These are phyloP conservation scores for Tokudaia tokunoshimensis DNA, from an alignment of 2,797 vertebrate species.

Conservation along the genomic window DNA sequence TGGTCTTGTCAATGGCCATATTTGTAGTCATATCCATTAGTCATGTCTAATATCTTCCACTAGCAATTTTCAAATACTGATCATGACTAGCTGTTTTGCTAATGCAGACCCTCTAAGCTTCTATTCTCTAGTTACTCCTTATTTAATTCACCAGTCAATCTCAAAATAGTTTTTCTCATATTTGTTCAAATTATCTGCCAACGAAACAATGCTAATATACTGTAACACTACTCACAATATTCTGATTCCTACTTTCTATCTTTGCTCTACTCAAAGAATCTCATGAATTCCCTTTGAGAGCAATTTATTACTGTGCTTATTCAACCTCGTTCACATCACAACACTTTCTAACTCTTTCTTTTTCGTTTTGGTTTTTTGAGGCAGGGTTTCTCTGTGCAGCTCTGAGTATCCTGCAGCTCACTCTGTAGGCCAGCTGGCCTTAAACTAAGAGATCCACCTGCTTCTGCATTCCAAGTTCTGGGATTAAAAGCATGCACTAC, in stretches of 20 bases:
- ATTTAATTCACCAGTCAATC: not conserved
- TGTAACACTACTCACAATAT: not conserved
- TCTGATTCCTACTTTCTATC: not conserved
- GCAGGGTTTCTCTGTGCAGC: not conserved
- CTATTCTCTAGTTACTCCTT: constrained; percentile 41
- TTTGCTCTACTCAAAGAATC: not conserved
- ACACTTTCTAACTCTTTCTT: not conserved
- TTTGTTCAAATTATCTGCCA: constrained; percentile 38
- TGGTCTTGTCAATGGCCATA: constrained; percentile 8
- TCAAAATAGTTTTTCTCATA: constrained; percentile 44
- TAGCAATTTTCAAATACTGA: constrained; percentile 52
- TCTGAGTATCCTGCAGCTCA: not conserved
- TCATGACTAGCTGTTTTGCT: constrained; percentile 43
- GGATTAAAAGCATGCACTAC: not conserved
- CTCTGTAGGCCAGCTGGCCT: not conserved
- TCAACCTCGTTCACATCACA: not conserved
- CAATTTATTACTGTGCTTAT: constrained; percentile 4
- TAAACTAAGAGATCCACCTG: not conserved
- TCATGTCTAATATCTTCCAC: constrained; percentile 30
- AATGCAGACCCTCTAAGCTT: not conserved
- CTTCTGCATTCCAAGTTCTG: not conserved
- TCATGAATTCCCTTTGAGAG: not conserved
- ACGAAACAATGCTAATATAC: constrained; percentile 13
- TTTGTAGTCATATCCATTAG: constrained; percentile 11
- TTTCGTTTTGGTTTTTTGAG: not conserved